Base-by-base conservation (phyloP, 2,888 invertebrate genomes). In the Meteorus cinctellus region DNA sequence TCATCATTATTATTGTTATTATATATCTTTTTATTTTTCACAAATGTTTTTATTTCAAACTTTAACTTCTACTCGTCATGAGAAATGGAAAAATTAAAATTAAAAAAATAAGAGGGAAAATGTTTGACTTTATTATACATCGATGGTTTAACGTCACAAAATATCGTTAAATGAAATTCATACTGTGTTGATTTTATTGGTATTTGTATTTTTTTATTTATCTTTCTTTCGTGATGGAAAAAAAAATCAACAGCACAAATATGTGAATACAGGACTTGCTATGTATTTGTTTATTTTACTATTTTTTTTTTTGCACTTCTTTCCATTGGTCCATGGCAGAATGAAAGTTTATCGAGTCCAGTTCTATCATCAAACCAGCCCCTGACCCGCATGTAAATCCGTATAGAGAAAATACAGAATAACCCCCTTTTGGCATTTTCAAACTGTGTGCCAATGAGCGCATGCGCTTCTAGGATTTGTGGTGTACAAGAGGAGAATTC, bases 61-160 rank as follows among this genome's bases (percentile, higher is more conserved):
- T 65, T 41, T 65, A 34, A 24, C 8, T 36, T 65, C 8, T 36
- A 36, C 10, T 36, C 65, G 65, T 19, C n/a, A 62, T 29, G 10
- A 1, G n/a, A 6, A 10, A 62, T 16, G 12, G 12, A 62, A 62
- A 31, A 62, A 29, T 24, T 24, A 62, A 62, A 62, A 66, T 70
- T 36, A 55, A 36, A 34, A 71, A 45, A 71, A 65, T 55, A 24
- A 24, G 24, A 24, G 24, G 24, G 24, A 24, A 24, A 24, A 24
- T 29, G 29, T 72, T 75, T 59, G 66, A 59, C 45, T 66, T 75
- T 60, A 71, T 75, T 65, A 45, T 59, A 24, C 27, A 51, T 24
- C 70, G 36, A 69, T 69, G 48, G 63, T 65, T 69, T 45, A 51
- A 36, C n/a, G 41, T 34, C 41, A 12, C n/a, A 27, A 24, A n/a